Conservation (phyloP, 2,797 vertebrate species). For the Mormyrops attenuatus region DNA sequence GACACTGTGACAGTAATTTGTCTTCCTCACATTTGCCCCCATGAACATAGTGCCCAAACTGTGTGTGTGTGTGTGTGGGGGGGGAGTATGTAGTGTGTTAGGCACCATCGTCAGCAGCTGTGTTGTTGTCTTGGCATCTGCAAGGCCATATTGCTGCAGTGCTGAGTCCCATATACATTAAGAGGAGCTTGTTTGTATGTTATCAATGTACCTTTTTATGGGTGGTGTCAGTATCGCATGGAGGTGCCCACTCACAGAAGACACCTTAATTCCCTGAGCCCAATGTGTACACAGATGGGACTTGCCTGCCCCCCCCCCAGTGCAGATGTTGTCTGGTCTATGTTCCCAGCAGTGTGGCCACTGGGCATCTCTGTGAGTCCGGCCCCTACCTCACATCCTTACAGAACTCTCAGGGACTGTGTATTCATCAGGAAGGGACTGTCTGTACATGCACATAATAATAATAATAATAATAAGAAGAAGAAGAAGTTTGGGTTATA, state of each 20-base stretch:
- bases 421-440: neutral
- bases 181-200: too few species aligned
- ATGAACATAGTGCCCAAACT: neutral
- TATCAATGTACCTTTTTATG: too few species aligned
- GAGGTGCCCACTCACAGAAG: too few species aligned
- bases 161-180: too few species aligned
- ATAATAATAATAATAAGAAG: neutral
- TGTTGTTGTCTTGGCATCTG: too few species aligned
- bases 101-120: too few species aligned
- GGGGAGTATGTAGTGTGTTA: too few species aligned
- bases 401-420: neutral
- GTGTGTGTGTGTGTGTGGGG: too few species aligned
- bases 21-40: neutral
- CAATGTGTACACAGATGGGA: too few species aligned
- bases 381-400: neutral
- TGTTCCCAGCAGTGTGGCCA: neutral
- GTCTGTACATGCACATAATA: neutral
- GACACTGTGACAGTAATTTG: neutral
- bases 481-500: neutral
- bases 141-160: too few species aligned
- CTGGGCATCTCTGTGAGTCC: neutral
- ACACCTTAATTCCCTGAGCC: too few species aligned
- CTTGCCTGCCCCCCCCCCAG: neutral
- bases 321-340: neutral
- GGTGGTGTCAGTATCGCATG: too few species aligned